Percentiles rank a stretch among this genome's conserved stretches.
Conservation (phyloP, 1,140 invertebrate species). For the Spodoptera frugiperda region DNA sequence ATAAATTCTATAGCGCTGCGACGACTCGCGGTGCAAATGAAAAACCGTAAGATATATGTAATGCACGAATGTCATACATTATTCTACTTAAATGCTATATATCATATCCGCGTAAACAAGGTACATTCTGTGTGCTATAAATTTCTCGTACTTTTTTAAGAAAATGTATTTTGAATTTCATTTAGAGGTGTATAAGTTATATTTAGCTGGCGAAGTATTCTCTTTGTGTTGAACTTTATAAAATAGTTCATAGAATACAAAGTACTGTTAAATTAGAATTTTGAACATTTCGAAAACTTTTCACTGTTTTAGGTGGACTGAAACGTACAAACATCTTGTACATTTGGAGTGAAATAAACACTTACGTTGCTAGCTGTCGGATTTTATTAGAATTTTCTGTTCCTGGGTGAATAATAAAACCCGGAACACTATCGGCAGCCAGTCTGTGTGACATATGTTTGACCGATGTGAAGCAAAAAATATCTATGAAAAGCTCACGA, state of each 20-base stretch:
- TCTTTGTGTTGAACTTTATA: constrained; percentile 18
- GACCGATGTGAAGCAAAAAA: constrained; percentile 14
- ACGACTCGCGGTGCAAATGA: constrained; percentile 21
- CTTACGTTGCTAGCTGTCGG: background rate
- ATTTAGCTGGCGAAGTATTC: constrained; percentile 8
- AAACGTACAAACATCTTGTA: too few relatives aligned
- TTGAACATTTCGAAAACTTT: background rate
- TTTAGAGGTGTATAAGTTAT: constrained; percentile 7
- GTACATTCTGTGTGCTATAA: background rate
- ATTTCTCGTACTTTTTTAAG: background rate
- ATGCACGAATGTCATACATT: background rate
- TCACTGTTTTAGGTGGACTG: background rate
- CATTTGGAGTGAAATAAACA: background rate
- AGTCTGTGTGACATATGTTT: constrained; percentile 32
- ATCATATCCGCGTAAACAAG: background rate
- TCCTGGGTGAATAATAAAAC: constrained; percentile 27
- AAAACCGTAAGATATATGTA: constrained; percentile 7
- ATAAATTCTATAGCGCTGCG: constrained; percentile 25
- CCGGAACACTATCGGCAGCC: constrained; percentile 5
- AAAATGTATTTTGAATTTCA: constrained; percentile 11
- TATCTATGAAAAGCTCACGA: background rate
- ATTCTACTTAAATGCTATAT: constrained; percentile 17
- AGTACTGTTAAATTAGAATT: constrained; percentile 34
- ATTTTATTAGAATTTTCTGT: constrained; percentile 41
- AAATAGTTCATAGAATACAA: constrained; percentile 15